These are phyloP conservation scores for Nasonovia ribisnigri DNA, from an alignment of 2,888 invertebrate species.

Conservation along the genomic window DNA sequence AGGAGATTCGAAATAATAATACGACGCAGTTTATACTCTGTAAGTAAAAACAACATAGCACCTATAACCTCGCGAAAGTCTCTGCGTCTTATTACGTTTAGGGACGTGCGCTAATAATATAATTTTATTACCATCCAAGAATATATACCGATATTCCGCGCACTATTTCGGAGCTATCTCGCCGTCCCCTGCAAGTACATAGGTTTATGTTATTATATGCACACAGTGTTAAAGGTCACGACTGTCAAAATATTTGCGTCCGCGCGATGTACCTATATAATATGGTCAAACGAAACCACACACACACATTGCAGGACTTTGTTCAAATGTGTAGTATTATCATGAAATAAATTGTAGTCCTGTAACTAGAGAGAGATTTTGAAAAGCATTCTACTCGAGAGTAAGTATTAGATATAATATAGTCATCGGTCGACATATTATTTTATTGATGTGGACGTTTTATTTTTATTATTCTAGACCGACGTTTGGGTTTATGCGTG, in stretches of 20 bases:
- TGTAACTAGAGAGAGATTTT: not conserved
- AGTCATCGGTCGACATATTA: not conserved
- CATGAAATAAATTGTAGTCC: too few species aligned
- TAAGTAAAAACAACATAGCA: constrained; percentile 14
- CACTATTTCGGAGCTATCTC: not conserved
- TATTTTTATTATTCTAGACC: not conserved
- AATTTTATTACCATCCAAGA: not conserved
- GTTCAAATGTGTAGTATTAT: not conserved
- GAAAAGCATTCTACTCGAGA: not conserved
- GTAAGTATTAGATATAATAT: not conserved
- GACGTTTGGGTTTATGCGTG: not conserved
- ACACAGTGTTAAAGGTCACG: not conserved
- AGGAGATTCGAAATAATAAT: not conserved
- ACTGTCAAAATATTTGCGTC: not conserved
- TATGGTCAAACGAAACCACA: not conserved
- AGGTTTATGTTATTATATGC: not conserved
- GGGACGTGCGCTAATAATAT: constrained; percentile 11
- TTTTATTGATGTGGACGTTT: not conserved
- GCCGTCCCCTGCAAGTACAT: not conserved
- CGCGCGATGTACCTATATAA: not conserved
- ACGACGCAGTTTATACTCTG: not conserved
- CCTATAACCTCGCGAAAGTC: not conserved
- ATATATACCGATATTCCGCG: not conserved
- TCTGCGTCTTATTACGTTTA: not conserved
- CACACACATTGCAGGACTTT: not conserved